Percentiles rank a stretch among this genome's conserved stretches.
phyloP scores from a whole-genome alignment of 2,113 vertebrate genomes.

The Vimba vimba region DNA sequence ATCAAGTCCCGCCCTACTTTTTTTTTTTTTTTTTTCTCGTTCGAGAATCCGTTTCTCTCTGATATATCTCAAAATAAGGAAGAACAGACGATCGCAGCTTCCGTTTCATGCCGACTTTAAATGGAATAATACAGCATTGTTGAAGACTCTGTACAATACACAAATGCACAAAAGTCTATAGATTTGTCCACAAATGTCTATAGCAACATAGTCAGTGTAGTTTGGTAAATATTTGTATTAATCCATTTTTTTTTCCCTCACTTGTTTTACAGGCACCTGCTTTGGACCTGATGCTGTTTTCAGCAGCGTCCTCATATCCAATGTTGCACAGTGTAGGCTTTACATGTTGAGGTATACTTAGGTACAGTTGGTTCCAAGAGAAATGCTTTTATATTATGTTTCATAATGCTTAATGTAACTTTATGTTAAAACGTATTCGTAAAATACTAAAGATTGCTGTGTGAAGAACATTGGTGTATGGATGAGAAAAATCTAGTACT shows the following conservation, averaged over 20 bases:
- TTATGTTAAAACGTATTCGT: background rate
- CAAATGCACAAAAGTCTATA: background rate
- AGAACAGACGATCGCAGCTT: too few relatives aligned
- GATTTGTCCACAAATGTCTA: background rate
- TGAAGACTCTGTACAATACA: background rate
- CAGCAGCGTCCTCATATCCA: background rate
- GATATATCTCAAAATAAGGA: too few relatives aligned
- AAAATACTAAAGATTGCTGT: background rate
- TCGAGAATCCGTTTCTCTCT: too few relatives aligned
- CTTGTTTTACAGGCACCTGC: slow-evolving; percentile 39
- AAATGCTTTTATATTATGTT: background rate
- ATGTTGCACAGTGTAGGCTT: background rate
- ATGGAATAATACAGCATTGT: background rate
- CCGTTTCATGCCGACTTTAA: too few relatives aligned
- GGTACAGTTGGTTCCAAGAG: background rate
- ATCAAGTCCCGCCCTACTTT: too few relatives aligned
- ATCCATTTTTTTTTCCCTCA: background rate
- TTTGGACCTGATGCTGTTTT: slow-evolving; percentile 4
- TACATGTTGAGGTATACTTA: background rate
- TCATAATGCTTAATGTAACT: background rate
- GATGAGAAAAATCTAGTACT: background rate
- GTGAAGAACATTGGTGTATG: background rate
- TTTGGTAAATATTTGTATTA: background rate
- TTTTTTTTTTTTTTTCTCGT: too few relatives aligned
- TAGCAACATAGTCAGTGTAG: background rate